A percentile compares a stretch with the other conserved stretches of the same genome.
Evolutionary conservation across 2,888 invertebrate species (phyloP).

Genomic region (Drosophila crucigera): DNA sequence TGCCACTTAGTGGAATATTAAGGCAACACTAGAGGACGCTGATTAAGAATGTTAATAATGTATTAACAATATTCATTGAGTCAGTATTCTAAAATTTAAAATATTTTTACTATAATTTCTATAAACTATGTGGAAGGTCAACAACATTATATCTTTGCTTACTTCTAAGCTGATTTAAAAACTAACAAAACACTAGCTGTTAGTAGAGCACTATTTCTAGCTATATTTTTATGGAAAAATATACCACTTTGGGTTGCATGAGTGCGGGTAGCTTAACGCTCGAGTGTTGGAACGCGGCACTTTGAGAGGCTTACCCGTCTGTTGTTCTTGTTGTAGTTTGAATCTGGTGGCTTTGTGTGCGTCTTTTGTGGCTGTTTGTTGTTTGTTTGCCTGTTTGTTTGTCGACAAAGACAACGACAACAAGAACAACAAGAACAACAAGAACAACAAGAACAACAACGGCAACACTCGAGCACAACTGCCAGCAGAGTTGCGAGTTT

Average conservation of each 20-base stretch:
- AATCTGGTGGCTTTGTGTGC: conserved; percentile 56
- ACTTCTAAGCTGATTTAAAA: neutral
- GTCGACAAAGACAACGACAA: conserved; percentile 35
- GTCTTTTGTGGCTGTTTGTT: conserved; percentile 72
- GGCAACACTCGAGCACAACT: conserved; percentile 48
- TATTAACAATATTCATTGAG: neutral
- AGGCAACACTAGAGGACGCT: neutral
- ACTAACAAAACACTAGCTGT: neutral
- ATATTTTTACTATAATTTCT: neutral
- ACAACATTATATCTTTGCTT: neutral
- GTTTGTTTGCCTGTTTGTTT: conserved; percentile 53
- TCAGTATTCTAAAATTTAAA: neutral
- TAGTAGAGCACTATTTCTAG: neutral
- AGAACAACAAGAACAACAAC: conserved; percentile 28
- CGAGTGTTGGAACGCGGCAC: conserved; percentile 54
- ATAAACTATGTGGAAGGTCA: neutral
- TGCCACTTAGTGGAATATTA: neutral
- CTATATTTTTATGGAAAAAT: neutral
- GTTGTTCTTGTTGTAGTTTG: conserved; percentile 36
- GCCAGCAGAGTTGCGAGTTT: conserved; percentile 60
- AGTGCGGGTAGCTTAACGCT: conserved; percentile 32
- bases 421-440: conserved; percentile 30
- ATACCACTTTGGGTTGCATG: conserved; percentile 9
- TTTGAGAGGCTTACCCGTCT: conserved; percentile 27
- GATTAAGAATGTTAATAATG: neutral